Evolutionary conservation across 2,888 invertebrate genomes (phyloP).

Genomic region (Pollenia labialis): DNA sequence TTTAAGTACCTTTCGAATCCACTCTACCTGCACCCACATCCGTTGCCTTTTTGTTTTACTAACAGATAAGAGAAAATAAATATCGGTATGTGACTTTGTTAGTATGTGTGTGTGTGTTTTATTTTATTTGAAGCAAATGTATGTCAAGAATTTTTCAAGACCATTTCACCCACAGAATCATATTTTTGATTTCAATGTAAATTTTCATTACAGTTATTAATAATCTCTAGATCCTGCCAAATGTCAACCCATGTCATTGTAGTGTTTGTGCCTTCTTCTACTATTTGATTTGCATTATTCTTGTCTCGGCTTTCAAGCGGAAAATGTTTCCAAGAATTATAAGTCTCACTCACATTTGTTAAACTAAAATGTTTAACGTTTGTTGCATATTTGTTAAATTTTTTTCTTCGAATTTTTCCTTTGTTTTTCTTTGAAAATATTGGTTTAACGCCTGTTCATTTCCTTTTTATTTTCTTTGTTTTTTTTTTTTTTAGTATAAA

Average conservation of each 20-base stretch:
- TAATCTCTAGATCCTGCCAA: neutral
- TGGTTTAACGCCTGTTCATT: neutral
- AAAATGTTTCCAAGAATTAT: slow-evolving; percentile 8
- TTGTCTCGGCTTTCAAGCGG: neutral
- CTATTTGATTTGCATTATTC: slow-evolving; percentile 12
- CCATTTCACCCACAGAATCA: slow-evolving; percentile 7
- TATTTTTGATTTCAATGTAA: slow-evolving; percentile 16
- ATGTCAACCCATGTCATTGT: slow-evolving; percentile 50
- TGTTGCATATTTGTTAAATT: slow-evolving; percentile 15
- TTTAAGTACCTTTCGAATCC: too few species aligned
- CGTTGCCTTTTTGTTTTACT: too few species aligned
- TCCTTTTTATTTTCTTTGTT: neutral
- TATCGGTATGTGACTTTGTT: neutral
- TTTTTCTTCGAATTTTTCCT: neutral
- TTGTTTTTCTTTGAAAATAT: neutral
- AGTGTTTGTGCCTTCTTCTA: neutral
- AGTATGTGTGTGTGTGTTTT: too few species aligned
- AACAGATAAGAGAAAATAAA: neutral
- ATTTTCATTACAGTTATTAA: slow-evolving; percentile 4
- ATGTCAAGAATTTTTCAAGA: neutral
- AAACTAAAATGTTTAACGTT: slow-evolving; percentile 6
- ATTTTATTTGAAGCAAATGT: neutral
- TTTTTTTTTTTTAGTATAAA: neutral
- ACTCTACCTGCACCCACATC: too few species aligned
- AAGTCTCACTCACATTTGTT: neutral